These are phyloP conservation scores for Drosophila kanapiae DNA, from an alignment of 1,140 invertebrate genomes.

Conservation along the genomic window DNA sequence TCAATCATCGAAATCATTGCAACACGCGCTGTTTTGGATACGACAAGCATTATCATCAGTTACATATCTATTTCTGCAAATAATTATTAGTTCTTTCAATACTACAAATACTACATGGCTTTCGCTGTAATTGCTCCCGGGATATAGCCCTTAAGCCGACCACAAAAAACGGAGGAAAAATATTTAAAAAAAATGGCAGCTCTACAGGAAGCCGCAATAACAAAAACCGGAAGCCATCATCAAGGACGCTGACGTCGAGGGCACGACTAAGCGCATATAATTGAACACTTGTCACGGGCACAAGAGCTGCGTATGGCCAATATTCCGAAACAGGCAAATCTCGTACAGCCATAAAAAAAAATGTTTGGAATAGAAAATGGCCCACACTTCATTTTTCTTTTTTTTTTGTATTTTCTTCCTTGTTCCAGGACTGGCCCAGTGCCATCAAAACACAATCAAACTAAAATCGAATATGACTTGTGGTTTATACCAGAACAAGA, in stretches of 20 bases:
- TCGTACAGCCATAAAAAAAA: slow-evolving; percentile 8
- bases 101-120: background rate
- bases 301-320: slow-evolving; percentile 32
- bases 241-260: slow-evolving; percentile 20
- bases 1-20: background rate
- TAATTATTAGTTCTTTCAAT: background rate
- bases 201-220: slow-evolving; percentile 8
- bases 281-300: slow-evolving; percentile 45
- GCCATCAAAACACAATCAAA: slow-evolving; percentile 48
- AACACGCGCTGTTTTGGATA: no score
- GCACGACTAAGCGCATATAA: slow-evolving; percentile 30
- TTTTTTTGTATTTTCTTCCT: background rate
- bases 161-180: background rate
- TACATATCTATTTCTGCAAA: background rate
- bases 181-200: background rate
- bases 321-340: slow-evolving; percentile 26
- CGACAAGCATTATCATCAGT: background rate
- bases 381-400: no score
- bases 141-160: background rate
- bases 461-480: slow-evolving; percentile 50
- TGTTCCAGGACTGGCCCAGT: background rate
- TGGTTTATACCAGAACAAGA: slow-evolving; percentile 12
- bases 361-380: background rate
- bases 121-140: background rate
- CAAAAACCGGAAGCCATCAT: slow-evolving; percentile 36